Conservation (phyloP, 2,113 vertebrate species). For the Spermophilus dauricus region DNA sequence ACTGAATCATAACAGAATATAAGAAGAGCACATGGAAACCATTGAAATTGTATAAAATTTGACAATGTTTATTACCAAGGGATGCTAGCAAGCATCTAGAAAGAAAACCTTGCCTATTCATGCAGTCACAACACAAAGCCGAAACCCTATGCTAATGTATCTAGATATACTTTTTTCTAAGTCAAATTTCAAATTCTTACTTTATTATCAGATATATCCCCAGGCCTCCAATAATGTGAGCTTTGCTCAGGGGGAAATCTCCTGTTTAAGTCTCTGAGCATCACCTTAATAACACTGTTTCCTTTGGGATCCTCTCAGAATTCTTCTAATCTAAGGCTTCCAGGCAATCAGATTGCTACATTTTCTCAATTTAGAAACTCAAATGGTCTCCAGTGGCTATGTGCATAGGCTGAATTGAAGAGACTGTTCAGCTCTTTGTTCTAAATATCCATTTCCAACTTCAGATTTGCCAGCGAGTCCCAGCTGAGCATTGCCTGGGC, state of each 20-base stretch:
- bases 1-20: too few species aligned
- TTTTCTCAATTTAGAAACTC: background rate
- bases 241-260: constrained; percentile 47
- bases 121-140: fast-evolving
- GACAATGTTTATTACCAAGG: background rate
- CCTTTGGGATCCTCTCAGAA: background rate
- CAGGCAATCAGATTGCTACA: too few species aligned
- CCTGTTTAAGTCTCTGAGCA: background rate
- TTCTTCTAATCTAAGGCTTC: background rate
- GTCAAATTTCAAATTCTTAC: background rate
- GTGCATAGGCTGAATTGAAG: background rate
- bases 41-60: background rate
- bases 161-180: background rate
- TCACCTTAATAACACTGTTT: background rate
- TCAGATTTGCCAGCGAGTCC: background rate
- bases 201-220: background rate
- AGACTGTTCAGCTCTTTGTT: background rate
- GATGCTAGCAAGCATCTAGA: background rate
- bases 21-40: background rate
- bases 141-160: background rate
- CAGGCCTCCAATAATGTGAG: background rate
- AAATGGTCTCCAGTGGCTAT: background rate
- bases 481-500: background rate
- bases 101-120: background rate
- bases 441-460: background rate